A percentile compares a stretch with the other conserved stretches of the same genome.
These are phyloP conservation scores for Porites lobata DNA, from an alignment of 92 coral and sea anemone genomes.

Conservation along the genomic window DNA sequence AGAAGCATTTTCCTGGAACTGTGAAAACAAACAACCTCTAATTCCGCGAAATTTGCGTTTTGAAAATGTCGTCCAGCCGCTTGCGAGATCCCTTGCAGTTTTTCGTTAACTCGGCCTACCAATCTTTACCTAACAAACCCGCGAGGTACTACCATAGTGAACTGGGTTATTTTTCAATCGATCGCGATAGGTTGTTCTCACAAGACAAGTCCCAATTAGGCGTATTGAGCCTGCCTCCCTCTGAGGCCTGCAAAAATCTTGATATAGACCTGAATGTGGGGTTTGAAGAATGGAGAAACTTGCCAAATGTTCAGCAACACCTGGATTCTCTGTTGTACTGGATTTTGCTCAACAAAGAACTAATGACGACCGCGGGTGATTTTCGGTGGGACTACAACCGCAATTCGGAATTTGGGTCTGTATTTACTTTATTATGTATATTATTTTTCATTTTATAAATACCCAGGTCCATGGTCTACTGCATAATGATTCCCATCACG, in stretches of 20 bases:
- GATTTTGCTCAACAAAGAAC: constrained; percentile 39
- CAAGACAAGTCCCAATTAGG: constrained; percentile 37
- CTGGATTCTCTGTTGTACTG: constrained; percentile 51
- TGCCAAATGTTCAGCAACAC: constrained; percentile 49
- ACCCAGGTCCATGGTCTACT: background rate
- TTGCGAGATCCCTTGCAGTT: background rate
- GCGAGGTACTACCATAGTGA: constrained; percentile 34
- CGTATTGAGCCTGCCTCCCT: constrained; percentile 11
- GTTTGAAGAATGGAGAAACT: constrained; percentile 36
- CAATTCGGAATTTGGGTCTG: background rate
- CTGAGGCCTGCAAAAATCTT: constrained; percentile 4
- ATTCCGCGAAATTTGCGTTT: constrained; percentile 4
- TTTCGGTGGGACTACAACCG: background rate
- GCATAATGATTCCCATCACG: no score
- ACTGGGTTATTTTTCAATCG: constrained; percentile 45
- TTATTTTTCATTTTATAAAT: no score
- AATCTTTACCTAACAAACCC: background rate
- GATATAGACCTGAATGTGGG: constrained; percentile 48
- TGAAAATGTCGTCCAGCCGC: constrained; percentile 14
- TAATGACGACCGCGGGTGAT: constrained; percentile 14
- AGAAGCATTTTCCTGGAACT: background rate
- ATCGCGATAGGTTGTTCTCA: constrained; percentile 30
- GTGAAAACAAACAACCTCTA: background rate
- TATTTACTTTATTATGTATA: background rate
- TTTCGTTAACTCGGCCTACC: constrained; percentile 12